Evolutionary conservation across 1,140 invertebrate species (phyloP), one percentile per base, ranked within the genome.

Genomic region (Ips nitidus): DNA sequence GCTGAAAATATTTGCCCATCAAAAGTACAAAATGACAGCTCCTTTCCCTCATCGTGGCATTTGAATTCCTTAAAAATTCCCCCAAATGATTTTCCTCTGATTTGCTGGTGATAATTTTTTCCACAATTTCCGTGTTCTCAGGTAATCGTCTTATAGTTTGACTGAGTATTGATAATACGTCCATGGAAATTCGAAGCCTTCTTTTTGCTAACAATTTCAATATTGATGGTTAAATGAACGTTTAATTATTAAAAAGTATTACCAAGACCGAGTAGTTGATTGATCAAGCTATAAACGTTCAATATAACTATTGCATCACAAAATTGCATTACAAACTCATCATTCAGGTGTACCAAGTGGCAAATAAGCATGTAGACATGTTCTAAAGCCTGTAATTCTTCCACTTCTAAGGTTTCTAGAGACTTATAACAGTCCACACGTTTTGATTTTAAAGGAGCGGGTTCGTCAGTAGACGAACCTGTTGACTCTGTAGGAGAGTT

Each of bases 251-350:
- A 63, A 47, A 57, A 47, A 43, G 5, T 2, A 55, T 79, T 77
- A 87, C 85, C 82, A 37, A 83, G 79, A 2, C 77, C 79, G 3
- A 89, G 77, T 45, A 88, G 83, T 38, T 79, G 77, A 2, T 84
- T 84, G 63, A 88, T 83, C 3, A 87, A 78, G 4, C 81, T 75
- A 67, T 83, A 82, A 2, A 85, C 87, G 60, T 86, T 85, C 38
- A 91, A 81, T 42, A 91, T 85, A n/a, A 85, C 85, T 40, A 93
- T 82, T 1, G 90, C 87, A 69, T 93, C 89, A 75, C 91, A 93
- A 75, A 93, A 89, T 74, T 94, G 92, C 1, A 84, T 83, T 1
- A 93, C 84, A 77, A 91, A 93, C 62, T 87, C 84, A 39, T 88
- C 84, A 41, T 89, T 85, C 7, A 85, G 79, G 74, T 92, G 86